Evolutionary conservation across 1,140 invertebrate genomes (phyloP).

Genomic region (Heliconius congener): DNA sequence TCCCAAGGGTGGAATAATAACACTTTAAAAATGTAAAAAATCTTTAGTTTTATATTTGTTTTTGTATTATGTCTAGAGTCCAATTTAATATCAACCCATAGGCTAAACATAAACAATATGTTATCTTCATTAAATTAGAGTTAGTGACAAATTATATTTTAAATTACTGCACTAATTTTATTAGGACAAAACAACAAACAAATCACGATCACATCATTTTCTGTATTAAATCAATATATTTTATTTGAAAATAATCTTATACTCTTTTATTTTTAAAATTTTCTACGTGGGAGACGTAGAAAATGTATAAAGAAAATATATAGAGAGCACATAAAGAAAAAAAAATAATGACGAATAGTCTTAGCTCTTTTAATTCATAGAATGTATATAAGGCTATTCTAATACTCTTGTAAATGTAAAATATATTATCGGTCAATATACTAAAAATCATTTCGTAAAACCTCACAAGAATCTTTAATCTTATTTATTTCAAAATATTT

Average conservation of each 20-base stretch:
- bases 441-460: neutral
- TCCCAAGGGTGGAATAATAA: too few relatives aligned
- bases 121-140: neutral
- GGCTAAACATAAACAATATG: neutral
- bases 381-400: neutral
- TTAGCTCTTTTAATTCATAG: neutral
- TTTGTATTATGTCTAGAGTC: too few relatives aligned
- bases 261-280: neutral
- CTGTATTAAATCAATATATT: neutral
- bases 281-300: too few relatives aligned
- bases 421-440: neutral
- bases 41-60: too few relatives aligned
- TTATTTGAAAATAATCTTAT: neutral
- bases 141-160: neutral
- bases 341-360: neutral
- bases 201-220: neutral
- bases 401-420: neutral
- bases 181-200: slow-evolving; percentile 5
- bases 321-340: too few relatives aligned
- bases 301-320: too few relatives aligned
- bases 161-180: neutral
- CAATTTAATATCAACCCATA: neutral
- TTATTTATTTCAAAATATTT: neutral
- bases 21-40: too few relatives aligned
- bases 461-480: neutral